Evolutionary conservation across 92 coral and sea anemone genomes (phyloP), one percentile per base, ranked within the genome.

Genomic region (Siderastrea radians): DNA sequence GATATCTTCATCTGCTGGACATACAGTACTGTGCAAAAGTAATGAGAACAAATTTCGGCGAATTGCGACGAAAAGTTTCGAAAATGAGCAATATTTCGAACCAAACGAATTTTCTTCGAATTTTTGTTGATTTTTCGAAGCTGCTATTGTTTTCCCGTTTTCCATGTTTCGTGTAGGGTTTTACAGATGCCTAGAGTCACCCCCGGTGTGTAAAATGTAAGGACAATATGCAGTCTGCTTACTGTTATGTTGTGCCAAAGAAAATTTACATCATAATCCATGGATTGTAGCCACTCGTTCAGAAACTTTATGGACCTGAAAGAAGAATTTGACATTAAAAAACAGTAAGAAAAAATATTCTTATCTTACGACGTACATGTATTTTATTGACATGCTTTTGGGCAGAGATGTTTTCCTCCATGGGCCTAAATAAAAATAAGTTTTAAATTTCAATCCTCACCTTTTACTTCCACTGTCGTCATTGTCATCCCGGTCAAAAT

Each of bases 181-280:
- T 26, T 26, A 26, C 38, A 26, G 38, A 26, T 26, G 38, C 38
- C 38, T 26, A 26, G 38, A 26, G 38, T 26, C 0, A 26, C 38
- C 38, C 38, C 38, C 38, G 38, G 38, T 26, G 38, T 26, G 38
- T 26, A 26, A 26, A 26, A 26, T 26, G 38, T 26, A 26, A 26
- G 38, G 38, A 26, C 38, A 26, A 0, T 26, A 26, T 26, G 38
- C 38, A 26, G 38, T 26, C 14, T 48, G 54, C 85, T 86, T 81
- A 97, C 99, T 87, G 92, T 95, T 16, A 95, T 97, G 80, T 71
- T 93, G 61, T 87, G 90, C 99, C 99, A 97, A 7, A 97, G 70
- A 75, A 81, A 83, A 50, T 93, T 91, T 45, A 95, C 96, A 78
- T 95, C 98, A 16, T 95, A 91, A 72, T 94, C 98, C 86, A 94